phyloP scores from a whole-genome alignment of 2,113 vertebrate species.

The Motacilla tschutschensis region DNA sequence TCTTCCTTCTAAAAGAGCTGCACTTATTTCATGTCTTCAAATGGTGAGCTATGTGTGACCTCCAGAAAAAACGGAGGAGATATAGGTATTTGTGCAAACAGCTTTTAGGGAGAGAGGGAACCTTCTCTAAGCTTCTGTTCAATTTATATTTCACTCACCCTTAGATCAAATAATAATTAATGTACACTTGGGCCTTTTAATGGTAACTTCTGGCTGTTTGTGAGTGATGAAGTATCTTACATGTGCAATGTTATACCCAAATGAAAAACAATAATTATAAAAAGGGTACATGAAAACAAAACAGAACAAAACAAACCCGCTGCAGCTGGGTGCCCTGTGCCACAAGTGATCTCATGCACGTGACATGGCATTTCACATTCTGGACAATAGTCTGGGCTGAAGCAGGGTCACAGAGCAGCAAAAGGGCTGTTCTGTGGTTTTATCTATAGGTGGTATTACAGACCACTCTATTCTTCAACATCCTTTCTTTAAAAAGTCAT shows the following conservation, averaged over 20 bases:
- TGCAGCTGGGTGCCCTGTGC: not conserved
- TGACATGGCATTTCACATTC: not conserved
- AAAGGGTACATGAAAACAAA: rapidly evolving
- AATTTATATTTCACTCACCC: not conserved
- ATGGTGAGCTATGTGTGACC: not conserved
- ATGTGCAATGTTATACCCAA: not conserved
- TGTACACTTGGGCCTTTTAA: not conserved
- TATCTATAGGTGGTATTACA: constrained; percentile 50
- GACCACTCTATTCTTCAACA: not conserved
- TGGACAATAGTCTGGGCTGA: not conserved
- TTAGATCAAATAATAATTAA: not conserved
- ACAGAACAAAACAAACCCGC: not conserved
- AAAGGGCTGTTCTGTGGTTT: constrained; percentile 20
- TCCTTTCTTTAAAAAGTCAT: not conserved
- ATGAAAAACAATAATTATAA: not conserved
- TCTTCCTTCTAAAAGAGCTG: not conserved
- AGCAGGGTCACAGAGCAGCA: not conserved
- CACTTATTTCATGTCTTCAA: not conserved
- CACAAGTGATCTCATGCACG: not conserved
- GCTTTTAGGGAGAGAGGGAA: not conserved
- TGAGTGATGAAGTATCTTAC: not conserved
- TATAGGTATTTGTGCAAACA: not conserved
- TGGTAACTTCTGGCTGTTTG: not conserved
- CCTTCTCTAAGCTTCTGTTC: not conserved
- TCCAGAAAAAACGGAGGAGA: not conserved